Evolutionary conservation across 2,888 invertebrate genomes (phyloP).

Genomic region (Lissonota sp.): DNA sequence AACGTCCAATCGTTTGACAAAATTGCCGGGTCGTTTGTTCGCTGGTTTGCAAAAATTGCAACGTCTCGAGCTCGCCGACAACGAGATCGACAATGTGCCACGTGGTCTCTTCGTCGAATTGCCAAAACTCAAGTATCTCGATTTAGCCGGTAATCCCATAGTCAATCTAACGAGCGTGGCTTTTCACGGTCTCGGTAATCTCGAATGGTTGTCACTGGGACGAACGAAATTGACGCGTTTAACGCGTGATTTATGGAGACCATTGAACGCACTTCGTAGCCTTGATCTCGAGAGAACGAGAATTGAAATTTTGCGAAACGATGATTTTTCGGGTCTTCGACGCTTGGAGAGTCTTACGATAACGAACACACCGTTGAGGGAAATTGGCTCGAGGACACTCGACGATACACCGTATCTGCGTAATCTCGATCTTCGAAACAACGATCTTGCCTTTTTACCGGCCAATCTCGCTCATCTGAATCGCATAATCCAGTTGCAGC

Average conservation of each 20-base stretch:
- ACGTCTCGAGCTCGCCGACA: conserved; percentile 88
- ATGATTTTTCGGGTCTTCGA: conserved; percentile 88
- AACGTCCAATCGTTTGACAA: conserved; percentile 89
- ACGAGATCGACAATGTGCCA: conserved; percentile 87
- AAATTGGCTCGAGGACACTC: conserved; percentile 75
- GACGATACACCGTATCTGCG: conserved; percentile 79
- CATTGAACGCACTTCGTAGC: conserved; percentile 84
- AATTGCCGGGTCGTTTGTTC: conserved; percentile 90
- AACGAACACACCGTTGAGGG: conserved; percentile 82
- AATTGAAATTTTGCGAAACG: conserved; percentile 88
- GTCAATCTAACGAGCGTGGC: conserved; percentile 86
- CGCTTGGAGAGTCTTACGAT: conserved; percentile 88
- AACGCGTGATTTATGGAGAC: conserved; percentile 84
- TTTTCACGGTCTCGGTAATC: conserved; percentile 86
- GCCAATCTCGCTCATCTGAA: conserved; percentile 88
- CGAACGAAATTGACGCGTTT: conserved; percentile 85
- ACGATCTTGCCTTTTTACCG: conserved; percentile 90
- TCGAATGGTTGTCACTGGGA: conserved; percentile 87
- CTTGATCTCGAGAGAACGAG: conserved; percentile 87
- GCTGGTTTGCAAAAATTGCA: conserved; percentile 89
- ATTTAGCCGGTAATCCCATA: conserved; percentile 87
- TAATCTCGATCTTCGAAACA: conserved; percentile 85
- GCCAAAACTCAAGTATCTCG: conserved; percentile 86
- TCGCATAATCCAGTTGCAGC: conserved; percentile 87
- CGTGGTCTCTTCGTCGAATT: conserved; percentile 90